Evolutionary conservation across 53 echinoderm and acorn worm genomes (phyloP), one percentile per base, ranked within the genome.

Genomic region (Stichopus horrens): DNA sequence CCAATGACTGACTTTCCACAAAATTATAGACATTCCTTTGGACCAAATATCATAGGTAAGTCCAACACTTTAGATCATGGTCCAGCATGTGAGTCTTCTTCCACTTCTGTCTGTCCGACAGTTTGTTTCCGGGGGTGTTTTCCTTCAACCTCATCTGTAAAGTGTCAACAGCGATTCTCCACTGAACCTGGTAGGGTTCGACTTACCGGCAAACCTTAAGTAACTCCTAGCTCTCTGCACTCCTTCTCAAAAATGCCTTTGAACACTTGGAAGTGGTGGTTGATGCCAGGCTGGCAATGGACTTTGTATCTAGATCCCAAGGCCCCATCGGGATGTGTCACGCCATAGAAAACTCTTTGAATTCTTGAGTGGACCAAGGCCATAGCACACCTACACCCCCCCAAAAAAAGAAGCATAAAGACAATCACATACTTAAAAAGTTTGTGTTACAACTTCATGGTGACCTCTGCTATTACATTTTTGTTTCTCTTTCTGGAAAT

Each of bases 301-400:
- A 97, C 76, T 80, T 94, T 91, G 89, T 95, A 97, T 68, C 77
- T 89, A 86, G 88, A 94, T 18, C 97, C 97, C 74, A 97, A 54
- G 1, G 92, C 95, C 6, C 95, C 97, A 67, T 92, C 91, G 1
- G 89, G 90, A 58, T 94, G 89, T 54, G 83, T 74, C 9, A 73
- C 53, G 13, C 91, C 92, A 83, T 97, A 97, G 88, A 95, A 95
- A 23, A 95, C 97, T 19, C 95, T 88, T 21, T 87, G 87, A 54
- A 97, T 93, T 56, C 97, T 90, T 74, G 95, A 95, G 88, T 97
- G 97, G 1, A 97, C 95, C 76, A 97, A 89, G n/a, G 97, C 97
- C 97, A 97, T 97, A 11, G 97, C 89, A 87, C 97, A 97, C 97
- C 97, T 97, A 37, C 37, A 37, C 0, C 37, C 37, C 37, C 37